phyloP scores from a whole-genome alignment of 2,888 invertebrate genomes.

The Volucella inflata region DNA sequence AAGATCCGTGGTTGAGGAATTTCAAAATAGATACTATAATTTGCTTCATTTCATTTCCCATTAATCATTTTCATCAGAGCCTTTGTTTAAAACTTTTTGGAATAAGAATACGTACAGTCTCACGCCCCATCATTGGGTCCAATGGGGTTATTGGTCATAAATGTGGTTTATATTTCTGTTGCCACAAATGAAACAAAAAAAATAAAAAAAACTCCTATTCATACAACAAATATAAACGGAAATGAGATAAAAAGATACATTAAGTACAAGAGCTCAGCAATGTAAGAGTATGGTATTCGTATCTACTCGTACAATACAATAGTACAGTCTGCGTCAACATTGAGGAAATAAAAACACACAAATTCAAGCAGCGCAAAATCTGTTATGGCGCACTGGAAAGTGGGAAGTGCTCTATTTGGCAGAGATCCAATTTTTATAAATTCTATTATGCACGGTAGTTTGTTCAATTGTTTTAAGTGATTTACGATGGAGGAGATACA shows the following conservation, averaged over 20 bases:
- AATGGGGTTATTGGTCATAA: slow-evolving; percentile 27
- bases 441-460: slow-evolving; percentile 4
- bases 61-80: slow-evolving; percentile 9
- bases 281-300: too few species aligned
- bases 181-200: slow-evolving; percentile 9
- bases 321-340: slow-evolving; percentile 15
- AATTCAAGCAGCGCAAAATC: slow-evolving; percentile 16
- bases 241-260: neutral
- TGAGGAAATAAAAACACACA: neutral
- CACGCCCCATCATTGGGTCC: neutral
- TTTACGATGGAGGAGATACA: neutral
- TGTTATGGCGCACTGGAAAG: neutral
- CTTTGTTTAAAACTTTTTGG: neutral
- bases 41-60: neutral
- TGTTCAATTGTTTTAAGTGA: slow-evolving; percentile 1
- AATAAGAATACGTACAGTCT: neutral
- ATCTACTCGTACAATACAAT: too few species aligned
- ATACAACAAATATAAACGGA: slow-evolving; percentile 1
- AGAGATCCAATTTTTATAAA: slow-evolving; percentile 29
- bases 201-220: neutral
- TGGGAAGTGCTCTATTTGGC: slow-evolving; percentile 40
- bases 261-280: too few species aligned
- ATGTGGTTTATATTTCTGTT: neutral
- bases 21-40: slow-evolving; percentile 1
- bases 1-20: neutral